Percentiles rank a stretch among this genome's conserved stretches.
phyloP scores from a whole-genome alignment of 1,140 invertebrate species.

The Lerema accius region DNA sequence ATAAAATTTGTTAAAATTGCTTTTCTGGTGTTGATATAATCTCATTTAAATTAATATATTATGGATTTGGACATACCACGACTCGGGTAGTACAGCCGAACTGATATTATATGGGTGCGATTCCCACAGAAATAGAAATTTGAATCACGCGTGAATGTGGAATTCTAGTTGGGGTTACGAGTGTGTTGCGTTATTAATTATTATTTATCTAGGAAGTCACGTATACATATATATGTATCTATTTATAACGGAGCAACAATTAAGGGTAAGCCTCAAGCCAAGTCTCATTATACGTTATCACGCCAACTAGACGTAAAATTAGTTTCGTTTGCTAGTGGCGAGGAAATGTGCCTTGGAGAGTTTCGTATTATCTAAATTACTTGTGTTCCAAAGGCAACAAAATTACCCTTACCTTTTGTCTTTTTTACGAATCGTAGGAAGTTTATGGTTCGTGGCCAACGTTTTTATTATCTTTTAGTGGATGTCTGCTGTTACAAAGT shows the following conservation, averaged over 20 bases:
- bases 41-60: too few relatives aligned
- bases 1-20: background rate
- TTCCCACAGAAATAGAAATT: too few relatives aligned
- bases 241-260: background rate
- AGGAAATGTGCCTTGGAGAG: slow-evolving; percentile 5
- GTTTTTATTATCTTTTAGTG: background rate
- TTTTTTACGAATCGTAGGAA: background rate
- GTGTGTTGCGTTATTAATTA: too few relatives aligned
- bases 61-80: too few relatives aligned
- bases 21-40: too few relatives aligned
- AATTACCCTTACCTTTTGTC: slow-evolving; percentile 6
- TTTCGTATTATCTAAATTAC: background rate
- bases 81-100: too few relatives aligned
- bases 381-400: slow-evolving; percentile 5
- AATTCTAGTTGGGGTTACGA: too few relatives aligned
- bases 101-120: too few relatives aligned
- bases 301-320: slow-evolving; percentile 14
- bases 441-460: background rate
- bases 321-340: slow-evolving; percentile 3
- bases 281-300: slow-evolving; percentile 3
- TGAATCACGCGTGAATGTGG: too few relatives aligned
- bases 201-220: too few relatives aligned
- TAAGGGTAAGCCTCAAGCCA: background rate
- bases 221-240: too few relatives aligned
- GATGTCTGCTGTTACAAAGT: too few relatives aligned